A percentile compares a stretch with the other conserved stretches of the same genome.
Conservation (phyloP, 2,888 invertebrate genomes). For the Drosophila lacicola region DNA sequence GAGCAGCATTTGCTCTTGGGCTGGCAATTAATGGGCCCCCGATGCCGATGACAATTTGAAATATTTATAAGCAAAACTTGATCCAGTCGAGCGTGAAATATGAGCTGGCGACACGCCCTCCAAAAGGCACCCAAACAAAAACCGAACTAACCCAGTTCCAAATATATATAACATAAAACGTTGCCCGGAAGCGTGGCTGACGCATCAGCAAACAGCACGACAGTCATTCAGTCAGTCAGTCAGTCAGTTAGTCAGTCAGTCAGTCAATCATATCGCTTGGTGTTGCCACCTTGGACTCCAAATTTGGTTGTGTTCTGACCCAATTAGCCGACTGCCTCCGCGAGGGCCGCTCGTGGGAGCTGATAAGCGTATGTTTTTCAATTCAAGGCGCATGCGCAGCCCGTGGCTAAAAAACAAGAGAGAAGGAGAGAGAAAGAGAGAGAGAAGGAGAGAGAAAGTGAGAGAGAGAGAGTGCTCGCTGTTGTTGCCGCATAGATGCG, state of each 20-base stretch:
- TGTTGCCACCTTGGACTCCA: slow-evolving; percentile 39
- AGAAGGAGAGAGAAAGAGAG: too few species aligned
- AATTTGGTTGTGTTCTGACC: slow-evolving; percentile 30
- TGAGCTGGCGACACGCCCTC: slow-evolving; percentile 53
- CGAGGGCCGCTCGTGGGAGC: not conserved
- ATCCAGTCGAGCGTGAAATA: slow-evolving; percentile 68
- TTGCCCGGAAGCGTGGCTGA: slow-evolving; percentile 44
- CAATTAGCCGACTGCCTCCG: slow-evolving; percentile 35
- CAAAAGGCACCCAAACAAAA: not conserved
- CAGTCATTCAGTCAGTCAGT: slow-evolving; percentile 7
- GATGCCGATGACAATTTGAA: slow-evolving; percentile 29
- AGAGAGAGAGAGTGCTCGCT: not conserved
- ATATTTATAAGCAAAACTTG: slow-evolving; percentile 20
- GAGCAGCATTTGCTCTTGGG: slow-evolving; percentile 11
- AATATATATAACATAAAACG: not conserved
- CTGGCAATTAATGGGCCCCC: slow-evolving; percentile 43
- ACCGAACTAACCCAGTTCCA: slow-evolving; percentile 3
- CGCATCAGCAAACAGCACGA: slow-evolving; percentile 36
- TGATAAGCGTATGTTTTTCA: slow-evolving; percentile 33
- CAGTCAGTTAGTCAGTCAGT: slow-evolving; percentile 10
- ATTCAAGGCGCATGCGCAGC: slow-evolving; percentile 66
- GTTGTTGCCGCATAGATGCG: slow-evolving; percentile 49
- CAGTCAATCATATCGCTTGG: not conserved
- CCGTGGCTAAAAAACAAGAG: slow-evolving; percentile 29
- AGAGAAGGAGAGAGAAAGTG: too few species aligned